Base-by-base conservation (phyloP, 2,888 invertebrate genomes). In the Macaria notata region DNA sequence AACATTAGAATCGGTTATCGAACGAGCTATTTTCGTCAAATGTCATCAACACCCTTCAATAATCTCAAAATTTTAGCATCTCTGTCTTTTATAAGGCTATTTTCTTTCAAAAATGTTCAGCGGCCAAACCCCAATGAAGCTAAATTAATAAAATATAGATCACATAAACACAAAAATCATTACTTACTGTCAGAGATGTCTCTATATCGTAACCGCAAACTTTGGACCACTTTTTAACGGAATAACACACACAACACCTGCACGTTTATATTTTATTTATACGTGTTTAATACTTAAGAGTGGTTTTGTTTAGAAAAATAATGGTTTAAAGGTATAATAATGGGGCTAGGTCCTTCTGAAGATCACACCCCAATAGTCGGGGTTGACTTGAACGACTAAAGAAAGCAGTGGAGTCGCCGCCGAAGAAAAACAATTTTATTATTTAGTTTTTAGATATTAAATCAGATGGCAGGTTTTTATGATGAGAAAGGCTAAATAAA, bases 291-390 rank as follows among this genome's bases (percentile, higher is more conserved):
- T 53, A 65, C 66, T 64, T 63, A 41, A 63, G 56, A 61, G 50
- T 64, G 66, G 62, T 72, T 77, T 79, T 79, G 75, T 82, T 78
- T 79, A 79, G 69, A 73, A 73, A 68, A 73, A 64, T 67, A 67
- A 70, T 68, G 72, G 81, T 83, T 80, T 83, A 81, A 83, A 81
- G 79, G 80, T 78, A 79, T 79, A 81, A 82, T 82, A 73, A 84
- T 79, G 78, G 78, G 80, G 74, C 70, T 68, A 76, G 75, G 78
- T 77, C 75, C 39, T 47, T 41, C 29, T 49, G 71, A 75, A 71
- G 86, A 84, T 86, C 89, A 88, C 88, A 89, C 88, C 89, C 88
- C 83, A 80, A 78, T 79, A 76, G 73, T 66, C 70, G 79, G 81
- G 81, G 79, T 78, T 84, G 85, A 84, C 54, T 53, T 52, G 52